These are phyloP conservation scores for Nasonovia ribisnigri DNA, from an alignment of 2,888 invertebrate genomes.

Conservation along the genomic window DNA sequence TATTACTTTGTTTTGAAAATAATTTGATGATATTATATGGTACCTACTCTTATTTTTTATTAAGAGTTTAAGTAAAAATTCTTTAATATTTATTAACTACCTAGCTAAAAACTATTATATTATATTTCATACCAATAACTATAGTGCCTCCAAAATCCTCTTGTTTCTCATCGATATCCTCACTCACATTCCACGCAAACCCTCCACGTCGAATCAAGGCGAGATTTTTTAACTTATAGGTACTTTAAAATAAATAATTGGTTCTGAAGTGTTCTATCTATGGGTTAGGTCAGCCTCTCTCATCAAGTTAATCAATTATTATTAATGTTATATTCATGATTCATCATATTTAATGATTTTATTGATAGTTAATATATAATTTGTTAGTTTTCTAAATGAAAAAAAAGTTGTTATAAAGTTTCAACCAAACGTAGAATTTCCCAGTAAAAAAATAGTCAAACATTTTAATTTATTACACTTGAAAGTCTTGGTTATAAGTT, in stretches of 20 bases:
- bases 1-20: neutral
- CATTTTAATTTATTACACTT: neutral
- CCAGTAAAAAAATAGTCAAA: neutral
- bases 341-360: neutral
- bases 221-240: neutral
- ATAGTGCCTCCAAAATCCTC: neutral
- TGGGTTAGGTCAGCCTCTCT: no score
- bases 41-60: neutral
- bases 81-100: neutral
- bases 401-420: neutral
- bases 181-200: neutral
- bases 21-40: no score
- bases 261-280: neutral
- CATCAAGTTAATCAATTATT: no score
- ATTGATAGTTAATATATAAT: neutral
- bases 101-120: neutral
- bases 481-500: neutral
- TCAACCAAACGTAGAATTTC: no score
- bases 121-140: neutral
- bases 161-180: neutral
- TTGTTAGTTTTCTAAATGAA: neutral
- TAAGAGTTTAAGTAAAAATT: neutral
- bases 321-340: no score
- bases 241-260: neutral
- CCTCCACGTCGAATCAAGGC: neutral